Evolutionary conservation across 2,888 invertebrate genomes (phyloP), one percentile per base, ranked within the genome.

Genomic region (Steinernema carpocapsae): DNA sequence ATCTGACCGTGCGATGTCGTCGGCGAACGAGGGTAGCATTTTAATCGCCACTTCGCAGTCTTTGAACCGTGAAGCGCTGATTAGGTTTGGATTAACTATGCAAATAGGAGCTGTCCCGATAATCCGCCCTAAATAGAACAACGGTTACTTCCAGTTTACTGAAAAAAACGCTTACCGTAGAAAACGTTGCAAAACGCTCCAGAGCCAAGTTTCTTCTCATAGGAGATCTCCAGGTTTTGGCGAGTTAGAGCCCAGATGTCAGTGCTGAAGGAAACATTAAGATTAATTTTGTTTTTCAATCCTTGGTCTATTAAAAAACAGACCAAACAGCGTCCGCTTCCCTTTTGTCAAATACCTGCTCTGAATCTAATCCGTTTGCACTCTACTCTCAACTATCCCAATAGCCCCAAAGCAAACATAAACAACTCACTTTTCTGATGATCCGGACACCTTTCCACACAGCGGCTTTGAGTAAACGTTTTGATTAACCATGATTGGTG

Each of bases 171-270:
- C 48, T 1, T 26, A 72, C 81, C 84, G 70, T 80, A 79, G 77
- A 81, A 84, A 0, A 85, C 85, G 48, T 84, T 83, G 72, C 83
- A 83, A 73, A 85, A 85, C 1, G 85, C 85, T 19, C 85, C 85
- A 51, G 79, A 78, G 6, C 85, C 85, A 0, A 85, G 79, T 70
- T 85, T 85, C 37, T 80, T 80, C 24, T 81, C 81, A 73, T 83
- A 84, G 72, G 83, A 78, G 37, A 84, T 79, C 24, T 79, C 78
- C 7, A 84, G 76, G 17, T 80, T 43, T n/a, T 71, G 32, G 14
- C 59, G 46, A 17, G 45, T 22, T 22, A 78, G 42, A 32, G 70
- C 77, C 77, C 77, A 77, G 0, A 6, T 43, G 51, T 77, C 77
- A 32, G 64, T 64, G 64, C 64, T 64, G 32, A 32, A 64, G 22